Evolutionary conservation across 2,797 vertebrate genomes (phyloP).

Genomic region (Anableps anableps): DNA sequence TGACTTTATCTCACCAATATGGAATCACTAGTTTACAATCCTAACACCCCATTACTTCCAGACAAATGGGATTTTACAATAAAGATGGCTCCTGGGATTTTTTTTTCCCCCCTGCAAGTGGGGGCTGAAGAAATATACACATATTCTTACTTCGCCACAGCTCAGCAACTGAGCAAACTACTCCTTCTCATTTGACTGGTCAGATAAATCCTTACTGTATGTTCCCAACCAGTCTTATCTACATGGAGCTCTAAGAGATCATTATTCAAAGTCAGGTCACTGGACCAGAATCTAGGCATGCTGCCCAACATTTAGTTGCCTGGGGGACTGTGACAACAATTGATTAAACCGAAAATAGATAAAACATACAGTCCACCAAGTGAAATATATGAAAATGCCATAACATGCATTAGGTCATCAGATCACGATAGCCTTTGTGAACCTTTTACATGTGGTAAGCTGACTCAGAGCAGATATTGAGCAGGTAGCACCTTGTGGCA

Average conservation of each 20-base stretch:
- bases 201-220: slow-evolving; percentile 61
- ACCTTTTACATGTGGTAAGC: not conserved
- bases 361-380: slow-evolving; percentile 10
- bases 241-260: slow-evolving; percentile 39
- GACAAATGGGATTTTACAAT: slow-evolving; percentile 17
- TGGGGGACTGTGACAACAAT: slow-evolving; percentile 38
- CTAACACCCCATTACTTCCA: not conserved
- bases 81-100: slow-evolving; percentile 19
- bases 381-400: not conserved
- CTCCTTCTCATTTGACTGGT: slow-evolving; percentile 57
- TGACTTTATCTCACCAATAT: not conserved
- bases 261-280: slow-evolving; percentile 69
- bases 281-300: slow-evolving; percentile 39
- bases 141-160: slow-evolving; percentile 54
- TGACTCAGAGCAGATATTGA: slow-evolving; percentile 22
- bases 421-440: not conserved
- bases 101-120: slow-evolving; percentile 12
- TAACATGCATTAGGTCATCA: not conserved
- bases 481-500: not conserved
- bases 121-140: slow-evolving; percentile 37
- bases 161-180: slow-evolving; percentile 61
- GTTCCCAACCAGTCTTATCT: slow-evolving; percentile 61
- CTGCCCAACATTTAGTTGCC: slow-evolving; percentile 37
- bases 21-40: not conserved
- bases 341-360: slow-evolving; percentile 38